These are phyloP conservation scores for Dugesia japonica DNA, from an alignment of 2,888 invertebrate species.

Conservation along the genomic window DNA sequence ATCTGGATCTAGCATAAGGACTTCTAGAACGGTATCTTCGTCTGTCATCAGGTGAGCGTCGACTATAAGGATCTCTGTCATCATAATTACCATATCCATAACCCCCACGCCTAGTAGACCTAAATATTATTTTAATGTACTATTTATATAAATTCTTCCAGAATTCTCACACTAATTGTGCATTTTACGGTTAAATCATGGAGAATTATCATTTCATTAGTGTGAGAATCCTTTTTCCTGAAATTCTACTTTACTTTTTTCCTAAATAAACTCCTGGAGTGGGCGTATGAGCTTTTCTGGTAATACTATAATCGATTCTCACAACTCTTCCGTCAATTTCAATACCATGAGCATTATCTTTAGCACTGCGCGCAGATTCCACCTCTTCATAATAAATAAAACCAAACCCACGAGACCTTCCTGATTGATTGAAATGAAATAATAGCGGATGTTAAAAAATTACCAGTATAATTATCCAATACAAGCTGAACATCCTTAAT, in stretches of 20 bases:
- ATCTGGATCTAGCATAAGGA: background rate
- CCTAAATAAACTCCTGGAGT: conserved; percentile 95
- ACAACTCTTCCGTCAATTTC: conserved; percentile 81
- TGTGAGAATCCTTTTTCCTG: no score
- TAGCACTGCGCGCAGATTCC: conserved; percentile 77
- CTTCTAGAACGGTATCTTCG: background rate
- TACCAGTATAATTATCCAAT: conserved; percentile 70
- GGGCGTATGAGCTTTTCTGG: conserved; percentile 82
- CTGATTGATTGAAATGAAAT: no score
- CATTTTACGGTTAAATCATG: no score
- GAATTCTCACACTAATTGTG: no score
- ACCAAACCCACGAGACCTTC: conserved; percentile 26
- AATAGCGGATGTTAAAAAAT: no score
- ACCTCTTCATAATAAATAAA: conserved; percentile 65
- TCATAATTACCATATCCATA: conserved; percentile 20
- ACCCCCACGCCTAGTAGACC: background rate
- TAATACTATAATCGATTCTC: conserved; percentile 84
- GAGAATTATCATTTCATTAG: no score
- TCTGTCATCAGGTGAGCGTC: background rate
- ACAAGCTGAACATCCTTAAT: conserved; percentile 82
- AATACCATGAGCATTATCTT: conserved; percentile 79
- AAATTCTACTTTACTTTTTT: conserved; percentile 59
- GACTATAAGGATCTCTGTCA: background rate
- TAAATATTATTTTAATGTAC: no score
- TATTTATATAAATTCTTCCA: no score